These are phyloP conservation scores for Xenopus petersii DNA, from an alignment of 2,797 vertebrate genomes.

Conservation along the genomic window DNA sequence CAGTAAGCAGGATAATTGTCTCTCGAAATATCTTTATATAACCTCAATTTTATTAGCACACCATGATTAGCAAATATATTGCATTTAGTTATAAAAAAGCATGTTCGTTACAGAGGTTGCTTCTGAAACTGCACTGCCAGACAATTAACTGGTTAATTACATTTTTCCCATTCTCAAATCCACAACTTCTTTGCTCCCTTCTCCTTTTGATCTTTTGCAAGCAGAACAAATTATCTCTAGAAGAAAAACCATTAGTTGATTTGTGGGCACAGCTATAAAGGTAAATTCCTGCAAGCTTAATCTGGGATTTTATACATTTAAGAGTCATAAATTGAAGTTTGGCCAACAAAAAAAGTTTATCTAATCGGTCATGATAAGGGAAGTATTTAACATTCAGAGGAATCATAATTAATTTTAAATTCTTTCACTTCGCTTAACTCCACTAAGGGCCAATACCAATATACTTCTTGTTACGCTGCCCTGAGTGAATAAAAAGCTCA, in stretches of 20 bases:
- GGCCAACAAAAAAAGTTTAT: not conserved
- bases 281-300: slow-evolving; percentile 14
- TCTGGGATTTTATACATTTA: slow-evolving; percentile 11
- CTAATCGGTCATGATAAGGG: slow-evolving; percentile 19
- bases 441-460: no score
- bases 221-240: slow-evolving; percentile 20
- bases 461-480: no score
- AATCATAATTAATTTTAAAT: slow-evolving; percentile 1
- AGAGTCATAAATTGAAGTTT: slow-evolving; percentile 3
- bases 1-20: no score
- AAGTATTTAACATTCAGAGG: slow-evolving; percentile 16
- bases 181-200: slow-evolving; percentile 23
- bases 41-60: no score
- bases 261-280: slow-evolving; percentile 25
- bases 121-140: not conserved
- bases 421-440: slow-evolving; percentile 1
- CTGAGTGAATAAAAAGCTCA: no score
- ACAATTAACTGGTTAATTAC: not conserved
- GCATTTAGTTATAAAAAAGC: no score
- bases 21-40: no score
- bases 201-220: slow-evolving; percentile 24
- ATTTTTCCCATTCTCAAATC: slow-evolving; percentile 18
- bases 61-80: no score
- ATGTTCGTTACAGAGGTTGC: no score
- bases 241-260: slow-evolving; percentile 31